phyloP scores from a whole-genome alignment of 2,113 vertebrate genomes.

The Gallinago media region DNA sequence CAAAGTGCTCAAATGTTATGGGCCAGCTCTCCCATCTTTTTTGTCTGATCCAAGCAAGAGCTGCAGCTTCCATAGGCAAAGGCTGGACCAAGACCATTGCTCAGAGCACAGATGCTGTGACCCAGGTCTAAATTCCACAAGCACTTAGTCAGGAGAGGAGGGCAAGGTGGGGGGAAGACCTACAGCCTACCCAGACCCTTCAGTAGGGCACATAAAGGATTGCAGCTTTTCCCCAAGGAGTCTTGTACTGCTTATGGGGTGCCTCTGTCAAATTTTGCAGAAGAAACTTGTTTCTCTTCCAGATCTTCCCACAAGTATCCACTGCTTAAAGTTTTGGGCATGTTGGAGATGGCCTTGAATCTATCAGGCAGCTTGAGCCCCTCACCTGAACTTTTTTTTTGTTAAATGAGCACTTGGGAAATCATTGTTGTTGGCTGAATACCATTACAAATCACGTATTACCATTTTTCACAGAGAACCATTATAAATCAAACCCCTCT shows the following conservation, averaged over 20 bases:
- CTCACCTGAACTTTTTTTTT: not conserved
- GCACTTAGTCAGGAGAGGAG: not conserved
- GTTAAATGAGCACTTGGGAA: not conserved
- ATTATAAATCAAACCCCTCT: not conserved
- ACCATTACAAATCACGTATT: not conserved
- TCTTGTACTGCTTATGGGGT: not conserved
- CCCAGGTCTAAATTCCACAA: not conserved
- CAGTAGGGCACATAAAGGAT: not conserved
- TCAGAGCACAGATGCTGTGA: not conserved
- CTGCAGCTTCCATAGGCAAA: not conserved
- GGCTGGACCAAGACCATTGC: not conserved
- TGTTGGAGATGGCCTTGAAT: not conserved
- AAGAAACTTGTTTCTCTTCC: not conserved
- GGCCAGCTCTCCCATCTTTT: not conserved
- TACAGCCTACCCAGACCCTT: not conserved
- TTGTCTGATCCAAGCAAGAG: not conserved
- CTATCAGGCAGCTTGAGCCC: not conserved
- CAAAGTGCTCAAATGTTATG: rapidly evolving
- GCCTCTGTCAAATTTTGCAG: not conserved
- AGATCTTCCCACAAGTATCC: not conserved
- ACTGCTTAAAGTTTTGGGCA: not conserved
- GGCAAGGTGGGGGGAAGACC: not conserved
- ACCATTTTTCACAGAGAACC: not conserved
- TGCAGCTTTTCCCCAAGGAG: not conserved
- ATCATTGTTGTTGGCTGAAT: not conserved